These are phyloP conservation scores for Capitulum mitella DNA, from an alignment of 2,888 invertebrate species.

Conservation along the genomic window DNA sequence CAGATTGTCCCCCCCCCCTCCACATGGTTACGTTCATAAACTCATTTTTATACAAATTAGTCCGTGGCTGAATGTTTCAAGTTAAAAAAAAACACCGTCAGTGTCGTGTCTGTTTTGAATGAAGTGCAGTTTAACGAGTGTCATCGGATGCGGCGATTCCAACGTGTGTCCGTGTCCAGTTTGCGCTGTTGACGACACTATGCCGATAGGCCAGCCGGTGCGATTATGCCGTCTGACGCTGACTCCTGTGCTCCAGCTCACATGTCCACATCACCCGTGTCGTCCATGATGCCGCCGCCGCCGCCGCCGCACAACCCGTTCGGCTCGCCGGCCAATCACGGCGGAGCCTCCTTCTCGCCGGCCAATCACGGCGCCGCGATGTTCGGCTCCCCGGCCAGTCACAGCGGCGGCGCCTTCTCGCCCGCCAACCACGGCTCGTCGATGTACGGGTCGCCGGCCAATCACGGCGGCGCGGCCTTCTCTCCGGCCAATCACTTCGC, in stretches of 20 bases:
- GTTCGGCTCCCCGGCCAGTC: neutral
- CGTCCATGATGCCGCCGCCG: conserved; percentile 1
- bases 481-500: conserved; percentile 3
- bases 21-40: no score
- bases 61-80: neutral
- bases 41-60: no score
- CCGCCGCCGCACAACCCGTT: conserved; percentile 14
- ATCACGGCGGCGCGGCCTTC: neutral
- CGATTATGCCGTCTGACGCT: no score
- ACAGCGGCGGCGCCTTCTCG: neutral
- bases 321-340: neutral
- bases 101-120: neutral
- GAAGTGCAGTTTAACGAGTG: no score
- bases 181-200: no score
- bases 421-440: conserved; percentile 1
- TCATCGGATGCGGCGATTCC: no score
- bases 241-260: neutral
- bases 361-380: neutral
- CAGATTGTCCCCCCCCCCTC: no score
- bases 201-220: no score
- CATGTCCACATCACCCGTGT: conserved; percentile 4
- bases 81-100: neutral
- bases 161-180: no score
- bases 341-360: neutral
- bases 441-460: neutral